Conservation (phyloP, 2,797 vertebrate species). For the Lepilemur septentrionalis region DNA sequence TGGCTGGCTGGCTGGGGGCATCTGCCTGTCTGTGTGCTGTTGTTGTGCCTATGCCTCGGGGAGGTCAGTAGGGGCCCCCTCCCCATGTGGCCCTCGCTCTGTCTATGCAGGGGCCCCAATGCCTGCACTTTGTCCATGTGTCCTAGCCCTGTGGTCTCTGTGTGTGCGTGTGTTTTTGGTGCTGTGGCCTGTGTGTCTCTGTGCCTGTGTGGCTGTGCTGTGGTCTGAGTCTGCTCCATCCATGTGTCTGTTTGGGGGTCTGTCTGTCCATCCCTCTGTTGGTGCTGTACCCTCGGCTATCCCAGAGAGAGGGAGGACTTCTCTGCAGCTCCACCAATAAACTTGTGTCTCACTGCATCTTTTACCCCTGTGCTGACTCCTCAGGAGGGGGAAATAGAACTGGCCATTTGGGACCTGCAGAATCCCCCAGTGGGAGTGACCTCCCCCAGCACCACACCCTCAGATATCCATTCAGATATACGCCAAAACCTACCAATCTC, state of each 20-base stretch:
- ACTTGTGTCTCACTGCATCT: slow-evolving; percentile 44
- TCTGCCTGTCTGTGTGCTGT: slow-evolving; percentile 68
- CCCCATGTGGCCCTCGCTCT: slow-evolving; percentile 43
- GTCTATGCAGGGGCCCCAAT: slow-evolving; percentile 76
- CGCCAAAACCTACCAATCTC: not conserved
- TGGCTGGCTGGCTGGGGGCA: slow-evolving; percentile 29
- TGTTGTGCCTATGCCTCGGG: slow-evolving; percentile 67
- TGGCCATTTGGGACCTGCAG: not conserved
- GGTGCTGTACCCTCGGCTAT: slow-evolving; percentile 71
- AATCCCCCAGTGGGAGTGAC: not conserved
- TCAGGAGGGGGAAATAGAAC: not conserved
- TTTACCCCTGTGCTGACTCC: not conserved
- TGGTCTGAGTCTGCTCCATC: slow-evolving; percentile 54
- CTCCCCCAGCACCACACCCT: not conserved
- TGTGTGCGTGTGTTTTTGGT: slow-evolving; percentile 45
- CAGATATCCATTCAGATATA: not conserved
- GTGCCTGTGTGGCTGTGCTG: slow-evolving; percentile 71
- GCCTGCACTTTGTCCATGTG: slow-evolving; percentile 65
- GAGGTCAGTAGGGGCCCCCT: slow-evolving; percentile 68
- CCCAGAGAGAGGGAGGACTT: slow-evolving; percentile 52
- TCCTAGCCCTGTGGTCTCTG: not conserved
- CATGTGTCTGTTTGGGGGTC: not conserved
- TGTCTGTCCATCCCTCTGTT: slow-evolving; percentile 60
- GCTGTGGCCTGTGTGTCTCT: slow-evolving; percentile 69
- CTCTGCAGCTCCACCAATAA: slow-evolving; percentile 66